Conservation (phyloP, 2,888 invertebrate genomes). For the Hydropsyche betteni region DNA sequence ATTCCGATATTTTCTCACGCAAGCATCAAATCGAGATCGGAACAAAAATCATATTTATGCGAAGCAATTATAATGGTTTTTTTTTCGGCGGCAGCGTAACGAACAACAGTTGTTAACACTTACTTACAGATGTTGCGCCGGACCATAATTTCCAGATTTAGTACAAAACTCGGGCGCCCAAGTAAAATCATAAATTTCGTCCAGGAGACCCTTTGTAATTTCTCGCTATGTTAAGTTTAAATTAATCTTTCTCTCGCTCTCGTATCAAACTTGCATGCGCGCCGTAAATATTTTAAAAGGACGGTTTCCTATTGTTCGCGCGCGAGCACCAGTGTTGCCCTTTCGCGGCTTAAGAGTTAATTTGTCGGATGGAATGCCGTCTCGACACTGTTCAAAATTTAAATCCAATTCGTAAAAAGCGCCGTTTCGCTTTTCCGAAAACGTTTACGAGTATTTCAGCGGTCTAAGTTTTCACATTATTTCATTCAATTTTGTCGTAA, state of each 20-base stretch:
- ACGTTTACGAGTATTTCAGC: too few relatives aligned
- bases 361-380: too few relatives aligned
- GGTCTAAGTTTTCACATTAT: too few relatives aligned
- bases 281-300: slow-evolving; percentile 37
- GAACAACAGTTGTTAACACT: slow-evolving; percentile 44
- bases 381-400: too few relatives aligned
- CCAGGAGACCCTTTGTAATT: slow-evolving; percentile 49
- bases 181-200: slow-evolving; percentile 51
- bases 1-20: too few relatives aligned
- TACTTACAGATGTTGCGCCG: slow-evolving; percentile 46
- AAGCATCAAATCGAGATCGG: too few relatives aligned
- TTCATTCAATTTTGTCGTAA: too few relatives aligned
- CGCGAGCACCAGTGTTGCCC: neutral
- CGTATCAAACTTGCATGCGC: slow-evolving; percentile 35
- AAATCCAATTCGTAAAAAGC: too few relatives aligned
- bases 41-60: too few relatives aligned
- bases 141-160: slow-evolving; percentile 48
- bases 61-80: neutral
- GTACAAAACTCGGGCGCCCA: slow-evolving; percentile 44
- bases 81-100: slow-evolving; percentile 33
- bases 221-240: slow-evolving; percentile 49
- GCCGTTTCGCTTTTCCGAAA: too few relatives aligned
- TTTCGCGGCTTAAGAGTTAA: neutral
- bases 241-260: slow-evolving; percentile 47
- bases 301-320: slow-evolving; percentile 8